These are phyloP conservation scores for Chunga burmeisteri DNA, from an alignment of 2,113 vertebrate genomes.

Conservation along the genomic window DNA sequence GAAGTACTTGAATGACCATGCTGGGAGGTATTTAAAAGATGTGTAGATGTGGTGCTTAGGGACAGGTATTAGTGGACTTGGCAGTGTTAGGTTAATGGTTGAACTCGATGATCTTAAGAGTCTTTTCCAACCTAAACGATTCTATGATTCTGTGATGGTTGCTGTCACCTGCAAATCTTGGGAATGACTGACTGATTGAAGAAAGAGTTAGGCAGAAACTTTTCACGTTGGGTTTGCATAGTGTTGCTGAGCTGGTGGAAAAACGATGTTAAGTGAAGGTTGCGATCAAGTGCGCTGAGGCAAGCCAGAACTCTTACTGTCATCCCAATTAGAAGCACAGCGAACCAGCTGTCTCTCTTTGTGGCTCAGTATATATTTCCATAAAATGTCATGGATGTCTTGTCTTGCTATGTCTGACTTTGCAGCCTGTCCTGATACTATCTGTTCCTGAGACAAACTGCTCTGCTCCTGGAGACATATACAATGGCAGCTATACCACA, in stretches of 20 bases:
- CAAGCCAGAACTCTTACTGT: background rate
- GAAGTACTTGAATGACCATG: too few species aligned
- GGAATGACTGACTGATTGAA: background rate
- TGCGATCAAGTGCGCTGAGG: background rate
- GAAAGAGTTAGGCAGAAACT: background rate
- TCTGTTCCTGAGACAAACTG: background rate
- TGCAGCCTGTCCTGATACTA: background rate
- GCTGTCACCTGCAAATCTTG: background rate
- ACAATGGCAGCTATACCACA: accelerated
- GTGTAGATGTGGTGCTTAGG: too few species aligned
- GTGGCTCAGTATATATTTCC: background rate
- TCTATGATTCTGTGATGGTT: too few species aligned
- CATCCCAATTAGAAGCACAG: background rate
- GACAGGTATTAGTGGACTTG: too few species aligned
- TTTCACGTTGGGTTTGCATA: background rate
- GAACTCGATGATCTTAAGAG: too few species aligned
- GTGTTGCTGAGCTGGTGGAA: background rate
- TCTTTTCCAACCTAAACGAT: too few species aligned
- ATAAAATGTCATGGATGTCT: background rate
- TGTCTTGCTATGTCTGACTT: background rate
- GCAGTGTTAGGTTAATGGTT: too few species aligned
- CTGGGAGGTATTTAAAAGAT: too few species aligned
- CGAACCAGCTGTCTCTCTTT: background rate
- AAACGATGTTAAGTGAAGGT: background rate
- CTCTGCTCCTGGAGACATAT: background rate